These are phyloP conservation scores for Parazoanthus atlanticus DNA, from an alignment of 92 coral and sea anemone species.

Conservation along the genomic window DNA sequence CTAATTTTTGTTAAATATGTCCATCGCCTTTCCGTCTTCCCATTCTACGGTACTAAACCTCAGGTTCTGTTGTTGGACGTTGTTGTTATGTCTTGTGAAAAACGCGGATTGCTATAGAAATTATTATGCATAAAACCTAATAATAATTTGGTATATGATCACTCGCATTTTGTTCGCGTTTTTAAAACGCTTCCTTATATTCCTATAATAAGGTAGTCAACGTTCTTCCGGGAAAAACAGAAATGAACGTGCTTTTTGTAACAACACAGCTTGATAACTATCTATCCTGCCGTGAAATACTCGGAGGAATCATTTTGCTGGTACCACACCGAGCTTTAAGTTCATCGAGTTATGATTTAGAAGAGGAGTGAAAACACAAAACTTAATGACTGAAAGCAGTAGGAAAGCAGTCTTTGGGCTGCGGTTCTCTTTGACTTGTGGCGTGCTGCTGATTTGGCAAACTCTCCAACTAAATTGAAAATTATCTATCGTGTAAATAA, in stretches of 20 bases:
- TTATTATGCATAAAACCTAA: no score
- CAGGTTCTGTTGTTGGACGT: no score
- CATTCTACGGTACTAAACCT: no score
- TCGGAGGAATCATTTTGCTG: background rate
- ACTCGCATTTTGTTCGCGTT: no score
- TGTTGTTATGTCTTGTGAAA: no score
- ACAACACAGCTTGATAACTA: background rate
- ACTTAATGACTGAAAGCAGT: background rate
- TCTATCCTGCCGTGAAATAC: background rate
- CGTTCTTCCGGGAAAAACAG: background rate
- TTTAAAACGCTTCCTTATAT: no score
- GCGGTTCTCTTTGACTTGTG: background rate
- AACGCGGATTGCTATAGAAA: no score
- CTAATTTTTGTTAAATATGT: no score
- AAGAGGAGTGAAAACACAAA: background rate
- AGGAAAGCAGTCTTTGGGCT: background rate
- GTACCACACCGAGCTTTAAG: background rate
- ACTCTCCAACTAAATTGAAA: background rate
- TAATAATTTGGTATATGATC: no score
- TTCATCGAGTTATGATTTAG: background rate
- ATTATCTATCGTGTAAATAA: no score
- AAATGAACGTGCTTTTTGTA: background rate
- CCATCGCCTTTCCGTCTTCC: no score
- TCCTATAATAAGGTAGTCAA: background rate
- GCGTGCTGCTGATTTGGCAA: background rate